Evolutionary conservation across 2,113 vertebrate genomes (phyloP).

Genomic region (Rhinolophus sinicus): DNA sequence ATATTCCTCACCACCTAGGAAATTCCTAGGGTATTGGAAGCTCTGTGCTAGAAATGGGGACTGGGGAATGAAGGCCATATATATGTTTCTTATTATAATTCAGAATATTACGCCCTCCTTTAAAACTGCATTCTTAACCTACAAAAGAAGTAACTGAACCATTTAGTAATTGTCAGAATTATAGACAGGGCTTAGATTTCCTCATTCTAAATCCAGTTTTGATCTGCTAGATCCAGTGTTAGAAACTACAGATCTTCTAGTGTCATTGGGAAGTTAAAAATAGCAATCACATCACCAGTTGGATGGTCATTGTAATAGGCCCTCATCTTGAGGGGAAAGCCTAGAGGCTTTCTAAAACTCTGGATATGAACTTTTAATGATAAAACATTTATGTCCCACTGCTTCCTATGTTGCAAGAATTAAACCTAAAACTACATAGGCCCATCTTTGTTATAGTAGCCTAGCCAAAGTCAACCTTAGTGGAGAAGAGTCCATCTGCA

Average conservation of each 20-base stretch:
- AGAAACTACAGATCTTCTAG: not conserved
- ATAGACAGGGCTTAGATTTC: constrained; percentile 19
- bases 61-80: not conserved
- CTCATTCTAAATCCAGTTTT: constrained; percentile 25
- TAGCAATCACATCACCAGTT: not conserved
- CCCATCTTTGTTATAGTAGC: not conserved
- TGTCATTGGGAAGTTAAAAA: not conserved
- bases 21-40: not conserved
- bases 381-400: constrained; percentile 38
- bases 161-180: constrained; percentile 40
- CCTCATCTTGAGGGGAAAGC: not conserved
- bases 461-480: not conserved
- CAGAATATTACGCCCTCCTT: not conserved
- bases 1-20: not conserved
- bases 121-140: constrained; percentile 26
- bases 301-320: not conserved
- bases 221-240: not conserved
- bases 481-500: not conserved
- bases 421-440: not conserved
- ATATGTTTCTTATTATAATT: constrained; percentile 8
- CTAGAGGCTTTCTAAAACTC: constrained; percentile 8
- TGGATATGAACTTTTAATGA: not conserved
- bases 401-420: not conserved
- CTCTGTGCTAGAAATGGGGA: not conserved
- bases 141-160: constrained; percentile 37